Conservation (phyloP, 2,113 vertebrate genomes). For the Carassius carassius region DNA sequence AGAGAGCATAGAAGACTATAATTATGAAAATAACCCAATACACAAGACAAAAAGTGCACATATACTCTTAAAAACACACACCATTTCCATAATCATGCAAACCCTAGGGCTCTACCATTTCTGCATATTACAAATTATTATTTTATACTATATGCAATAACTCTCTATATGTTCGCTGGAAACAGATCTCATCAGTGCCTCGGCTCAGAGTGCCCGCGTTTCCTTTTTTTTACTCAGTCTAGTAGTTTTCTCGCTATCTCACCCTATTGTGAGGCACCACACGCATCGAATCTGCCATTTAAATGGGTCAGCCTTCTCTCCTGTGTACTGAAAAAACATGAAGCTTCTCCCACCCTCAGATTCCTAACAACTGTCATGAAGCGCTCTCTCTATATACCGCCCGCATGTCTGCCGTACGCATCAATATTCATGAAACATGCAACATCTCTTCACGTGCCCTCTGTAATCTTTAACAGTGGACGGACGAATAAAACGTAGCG, state of each 20-base stretch:
- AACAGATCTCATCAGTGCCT: background rate
- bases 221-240: slow-evolving; percentile 24
- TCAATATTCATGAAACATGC: slow-evolving; percentile 39
- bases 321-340: slow-evolving; percentile 21
- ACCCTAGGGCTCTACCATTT: background rate
- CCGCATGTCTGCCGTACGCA: background rate
- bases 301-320: slow-evolving; percentile 33
- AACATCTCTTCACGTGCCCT: background rate
- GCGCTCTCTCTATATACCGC: background rate
- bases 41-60: slow-evolving; percentile 17
- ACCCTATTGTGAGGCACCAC: slow-evolving; percentile 37
- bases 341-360: slow-evolving; percentile 27
- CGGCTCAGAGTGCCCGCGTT: background rate
- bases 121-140: background rate
- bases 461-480: slow-evolving; percentile 23
- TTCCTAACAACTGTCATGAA: slow-evolving; percentile 27
- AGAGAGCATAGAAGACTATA: background rate
- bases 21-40: background rate
- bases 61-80: slow-evolving; percentile 12
- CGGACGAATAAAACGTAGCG: background rate
- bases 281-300: slow-evolving; percentile 40
- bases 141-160: background rate
- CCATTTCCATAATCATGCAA: slow-evolving; percentile 28
- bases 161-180: slow-evolving; percentile 1
- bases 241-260: slow-evolving; percentile 20